Evolutionary conservation across 2,113 vertebrate genomes (phyloP).

Genomic region (Protomyctophum bolini): DNA sequence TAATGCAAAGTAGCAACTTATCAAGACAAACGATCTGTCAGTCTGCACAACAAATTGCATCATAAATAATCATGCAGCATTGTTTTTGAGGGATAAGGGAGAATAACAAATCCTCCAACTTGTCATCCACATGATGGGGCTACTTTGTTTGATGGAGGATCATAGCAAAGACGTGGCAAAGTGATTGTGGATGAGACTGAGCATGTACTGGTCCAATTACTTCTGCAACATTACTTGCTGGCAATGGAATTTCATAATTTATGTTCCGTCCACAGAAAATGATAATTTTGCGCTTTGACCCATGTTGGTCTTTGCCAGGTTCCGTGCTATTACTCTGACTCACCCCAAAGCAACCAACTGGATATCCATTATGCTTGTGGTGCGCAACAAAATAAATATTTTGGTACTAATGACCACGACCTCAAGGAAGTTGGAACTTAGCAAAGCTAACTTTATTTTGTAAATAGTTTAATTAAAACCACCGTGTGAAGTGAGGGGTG

Average conservation of each 20-base stretch:
- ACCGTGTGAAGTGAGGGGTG: too few relatives aligned
- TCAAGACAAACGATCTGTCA: slow-evolving; percentile 80
- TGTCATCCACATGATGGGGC: slow-evolving; percentile 67
- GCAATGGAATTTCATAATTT: slow-evolving; percentile 17
- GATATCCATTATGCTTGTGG: not conserved
- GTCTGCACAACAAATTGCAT: slow-evolving; percentile 69
- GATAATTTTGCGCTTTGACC: slow-evolving; percentile 2
- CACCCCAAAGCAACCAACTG: too few relatives aligned
- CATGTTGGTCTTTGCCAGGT: not conserved
- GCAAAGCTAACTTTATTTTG: too few relatives aligned
- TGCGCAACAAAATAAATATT: too few relatives aligned
- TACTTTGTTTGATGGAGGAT: slow-evolving; percentile 68
- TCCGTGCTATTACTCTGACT: not conserved
- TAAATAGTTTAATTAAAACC: too few relatives aligned
- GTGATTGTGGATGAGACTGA: slow-evolving; percentile 43
- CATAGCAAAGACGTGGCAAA: slow-evolving; percentile 56
- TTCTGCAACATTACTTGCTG: slow-evolving; percentile 33
- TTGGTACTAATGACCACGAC: too few relatives aligned
- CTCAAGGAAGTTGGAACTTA: not conserved
- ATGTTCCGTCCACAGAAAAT: not conserved
- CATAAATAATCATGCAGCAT: slow-evolving; percentile 51
- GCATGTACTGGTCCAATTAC: slow-evolving; percentile 36
- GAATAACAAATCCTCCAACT: slow-evolving; percentile 72
- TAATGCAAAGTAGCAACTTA: slow-evolving; percentile 78
- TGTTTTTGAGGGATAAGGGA: slow-evolving; percentile 72